These are phyloP conservation scores for Blastomussa wellsi DNA, from an alignment of 92 coral and sea anemone genomes.

Conservation along the genomic window DNA sequence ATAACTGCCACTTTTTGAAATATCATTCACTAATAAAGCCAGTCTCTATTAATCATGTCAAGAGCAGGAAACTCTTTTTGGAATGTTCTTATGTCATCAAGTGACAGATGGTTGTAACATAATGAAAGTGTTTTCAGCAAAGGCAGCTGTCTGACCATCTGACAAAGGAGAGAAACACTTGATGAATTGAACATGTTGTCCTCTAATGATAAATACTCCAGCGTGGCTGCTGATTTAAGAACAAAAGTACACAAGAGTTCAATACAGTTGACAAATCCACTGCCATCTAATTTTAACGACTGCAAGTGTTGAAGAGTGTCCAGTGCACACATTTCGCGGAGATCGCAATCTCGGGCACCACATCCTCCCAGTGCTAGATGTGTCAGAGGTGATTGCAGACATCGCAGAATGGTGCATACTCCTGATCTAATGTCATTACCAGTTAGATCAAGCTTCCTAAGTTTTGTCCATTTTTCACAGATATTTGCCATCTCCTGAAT, in stretches of 20 bases:
- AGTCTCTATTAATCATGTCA: slow-evolving; percentile 68
- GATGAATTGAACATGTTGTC: slow-evolving; percentile 62
- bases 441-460: slow-evolving; percentile 70
- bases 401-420: slow-evolving; percentile 42
- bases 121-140: slow-evolving; percentile 60
- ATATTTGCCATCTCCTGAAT: slow-evolving; percentile 54
- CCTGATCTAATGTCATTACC: slow-evolving; percentile 63
- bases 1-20: not conserved
- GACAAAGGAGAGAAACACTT: slow-evolving; percentile 42
- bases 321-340: slow-evolving; percentile 44
- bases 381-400: slow-evolving; percentile 55
- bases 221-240: slow-evolving; percentile 51
- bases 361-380: slow-evolving; percentile 73
- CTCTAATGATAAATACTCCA: slow-evolving; percentile 67
- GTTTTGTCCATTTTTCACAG: slow-evolving; percentile 47
- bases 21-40: slow-evolving; percentile 39
- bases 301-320: slow-evolving; percentile 52
- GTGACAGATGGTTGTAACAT: slow-evolving; percentile 70
- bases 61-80: slow-evolving; percentile 53
- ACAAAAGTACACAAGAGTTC: slow-evolving; percentile 56
- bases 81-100: slow-evolving; percentile 57
- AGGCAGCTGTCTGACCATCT: slow-evolving; percentile 51
- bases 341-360: slow-evolving; percentile 57
- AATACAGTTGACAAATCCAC: slow-evolving; percentile 54
- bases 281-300: slow-evolving; percentile 66